A percentile compares a stretch with the other conserved stretches of the same genome.
Evolutionary conservation across 1,140 invertebrate genomes (phyloP).

Genomic region (Drosophila ohnishii): DNA sequence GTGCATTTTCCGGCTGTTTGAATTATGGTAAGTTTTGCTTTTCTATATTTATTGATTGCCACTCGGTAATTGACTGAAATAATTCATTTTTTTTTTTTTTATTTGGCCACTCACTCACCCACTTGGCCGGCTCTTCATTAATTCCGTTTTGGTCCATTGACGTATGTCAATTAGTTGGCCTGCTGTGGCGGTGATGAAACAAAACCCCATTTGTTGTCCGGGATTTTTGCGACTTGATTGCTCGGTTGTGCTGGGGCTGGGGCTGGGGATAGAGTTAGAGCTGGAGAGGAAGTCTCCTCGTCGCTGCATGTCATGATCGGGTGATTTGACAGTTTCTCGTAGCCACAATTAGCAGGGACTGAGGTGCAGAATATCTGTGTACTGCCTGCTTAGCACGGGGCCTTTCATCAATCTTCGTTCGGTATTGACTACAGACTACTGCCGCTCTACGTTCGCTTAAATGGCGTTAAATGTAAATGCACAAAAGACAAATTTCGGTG

Average conservation of each 20-base stretch:
- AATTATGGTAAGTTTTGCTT: conserved; percentile 64
- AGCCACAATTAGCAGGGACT: conserved; percentile 16
- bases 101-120: conserved; percentile 21
- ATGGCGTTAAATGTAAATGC: conserved; percentile 69
- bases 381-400: conserved; percentile 3
- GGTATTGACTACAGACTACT: conserved; percentile 9
- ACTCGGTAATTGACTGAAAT: conserved; percentile 30
- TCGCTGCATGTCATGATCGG: conserved; percentile 36
- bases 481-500: conserved; percentile 55
- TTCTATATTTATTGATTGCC: conserved; percentile 13
- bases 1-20: conserved; percentile 42
- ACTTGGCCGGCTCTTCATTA: conserved; percentile 42
- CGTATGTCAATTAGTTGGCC: conserved; percentile 61
- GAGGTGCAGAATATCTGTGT: background rate
- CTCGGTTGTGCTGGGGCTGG: conserved; percentile 4
- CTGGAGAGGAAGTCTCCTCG: conserved; percentile 4
- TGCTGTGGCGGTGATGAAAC: conserved; percentile 31
- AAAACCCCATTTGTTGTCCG: conserved; percentile 26
- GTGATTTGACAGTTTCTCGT: conserved; percentile 27
- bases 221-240: conserved; percentile 45
- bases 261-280: background rate
- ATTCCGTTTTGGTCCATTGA: conserved; percentile 60
- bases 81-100: conserved; percentile 25
- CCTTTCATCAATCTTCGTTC: conserved; percentile 63
- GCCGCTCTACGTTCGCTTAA: conserved; percentile 37